These are phyloP conservation scores for Mormyrops attenuatus DNA, from an alignment of 2,797 vertebrate genomes.

Conservation along the genomic window DNA sequence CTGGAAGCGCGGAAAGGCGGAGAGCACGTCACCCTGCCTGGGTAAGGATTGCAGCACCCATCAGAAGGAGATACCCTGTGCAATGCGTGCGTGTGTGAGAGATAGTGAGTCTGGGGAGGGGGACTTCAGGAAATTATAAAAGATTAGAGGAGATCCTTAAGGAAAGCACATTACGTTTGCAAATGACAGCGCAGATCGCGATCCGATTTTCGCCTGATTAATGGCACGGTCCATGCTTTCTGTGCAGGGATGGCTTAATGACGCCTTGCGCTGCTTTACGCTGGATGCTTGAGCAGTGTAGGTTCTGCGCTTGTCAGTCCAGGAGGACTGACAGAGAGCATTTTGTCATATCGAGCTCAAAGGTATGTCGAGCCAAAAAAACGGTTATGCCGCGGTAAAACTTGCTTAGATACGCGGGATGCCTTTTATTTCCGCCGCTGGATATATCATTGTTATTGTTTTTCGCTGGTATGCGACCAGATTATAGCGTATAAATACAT, in stretches of 20 bases:
- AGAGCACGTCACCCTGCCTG: constrained; percentile 58
- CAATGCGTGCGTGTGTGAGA: constrained; percentile 9
- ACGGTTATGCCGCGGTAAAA: background rate
- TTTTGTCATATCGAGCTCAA: background rate
- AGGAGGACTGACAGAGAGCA: background rate
- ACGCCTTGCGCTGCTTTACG: constrained; percentile 15
- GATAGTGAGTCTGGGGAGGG: background rate
- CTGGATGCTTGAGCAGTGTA: constrained; percentile 11
- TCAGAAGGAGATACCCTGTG: background rate
- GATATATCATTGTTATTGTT: background rate
- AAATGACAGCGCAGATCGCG: constrained; percentile 35
- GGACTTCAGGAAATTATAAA: constrained; percentile 1
- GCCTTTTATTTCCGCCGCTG: background rate
- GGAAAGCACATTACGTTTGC: constrained; percentile 27
- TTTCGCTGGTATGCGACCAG: background rate
- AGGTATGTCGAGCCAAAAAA: background rate
- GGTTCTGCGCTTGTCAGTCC: background rate
- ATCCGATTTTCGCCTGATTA: constrained; percentile 28
- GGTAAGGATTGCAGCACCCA: constrained; percentile 51
- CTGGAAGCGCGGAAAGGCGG: constrained; percentile 48
- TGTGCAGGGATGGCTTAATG: constrained; percentile 16
- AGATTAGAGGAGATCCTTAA: constrained; percentile 30
- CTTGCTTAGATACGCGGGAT: background rate
- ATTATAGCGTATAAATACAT: background rate
- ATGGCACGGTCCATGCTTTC: constrained; percentile 24